Conservation (phyloP, 2,113 vertebrate genomes). For the Melanerpes aurifrons region DNA sequence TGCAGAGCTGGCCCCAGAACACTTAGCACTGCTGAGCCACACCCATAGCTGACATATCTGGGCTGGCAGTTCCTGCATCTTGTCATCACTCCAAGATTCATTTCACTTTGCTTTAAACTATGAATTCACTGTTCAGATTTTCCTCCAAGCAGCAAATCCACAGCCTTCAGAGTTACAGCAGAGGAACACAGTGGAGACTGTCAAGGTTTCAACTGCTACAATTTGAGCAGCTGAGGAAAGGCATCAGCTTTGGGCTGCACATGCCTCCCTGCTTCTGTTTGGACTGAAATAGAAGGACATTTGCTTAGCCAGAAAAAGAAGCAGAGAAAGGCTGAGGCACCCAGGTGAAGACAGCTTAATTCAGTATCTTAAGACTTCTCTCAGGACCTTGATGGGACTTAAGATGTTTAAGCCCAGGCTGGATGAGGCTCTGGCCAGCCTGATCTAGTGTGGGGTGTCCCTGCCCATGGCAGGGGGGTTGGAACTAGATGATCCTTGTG, state of each 20-base stretch:
- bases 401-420: too few species aligned
- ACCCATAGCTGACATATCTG: neutral
- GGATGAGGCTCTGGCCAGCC: too few species aligned
- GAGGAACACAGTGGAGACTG: neutral
- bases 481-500: too few species aligned
- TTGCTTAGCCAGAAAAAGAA: fast-evolving
- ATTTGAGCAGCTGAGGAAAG: neutral
- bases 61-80: slow-evolving; percentile 9
- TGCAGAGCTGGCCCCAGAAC: neutral
- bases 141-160: neutral
- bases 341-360: neutral
- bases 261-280: neutral
- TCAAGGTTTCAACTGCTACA: neutral
- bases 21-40: neutral
- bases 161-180: neutral
- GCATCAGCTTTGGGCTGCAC: neutral
- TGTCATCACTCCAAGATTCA: slow-evolving; percentile 13
- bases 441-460: too few species aligned
- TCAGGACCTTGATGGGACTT: neutral
- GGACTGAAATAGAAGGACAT: neutral
- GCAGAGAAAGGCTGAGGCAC: neutral
- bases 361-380: neutral
- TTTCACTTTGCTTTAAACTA: slow-evolving; percentile 37
- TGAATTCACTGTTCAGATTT: slow-evolving; percentile 36
- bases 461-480: too few species aligned